These are phyloP conservation scores for Boulengeromyrus knoepffleri DNA, from an alignment of 2,113 vertebrate genomes.

Conservation along the genomic window DNA sequence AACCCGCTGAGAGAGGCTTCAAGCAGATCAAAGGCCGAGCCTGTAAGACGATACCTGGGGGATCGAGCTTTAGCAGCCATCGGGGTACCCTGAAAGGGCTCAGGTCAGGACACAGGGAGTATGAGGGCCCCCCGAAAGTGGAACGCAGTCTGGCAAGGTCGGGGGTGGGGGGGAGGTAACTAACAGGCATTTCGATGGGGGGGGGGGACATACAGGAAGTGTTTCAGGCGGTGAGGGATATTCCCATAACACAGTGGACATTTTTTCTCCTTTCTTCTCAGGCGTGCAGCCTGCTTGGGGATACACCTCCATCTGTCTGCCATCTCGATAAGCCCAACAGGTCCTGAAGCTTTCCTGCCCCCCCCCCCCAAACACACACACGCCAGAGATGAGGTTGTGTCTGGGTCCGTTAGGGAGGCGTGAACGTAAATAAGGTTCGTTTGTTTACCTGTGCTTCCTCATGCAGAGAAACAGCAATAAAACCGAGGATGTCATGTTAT, in stretches of 20 bases:
- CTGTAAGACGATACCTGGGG: constrained; percentile 80
- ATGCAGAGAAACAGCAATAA: background rate
- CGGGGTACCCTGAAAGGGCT: constrained; percentile 78
- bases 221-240: constrained; percentile 54
- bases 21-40: constrained; percentile 77
- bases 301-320: constrained; percentile 49
- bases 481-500: background rate
- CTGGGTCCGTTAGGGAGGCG: background rate
- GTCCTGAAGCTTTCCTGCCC: constrained; percentile 31
- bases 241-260: constrained; percentile 42
- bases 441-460: background rate
- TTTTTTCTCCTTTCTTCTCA: constrained; percentile 33
- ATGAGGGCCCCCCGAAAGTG: constrained; percentile 73
- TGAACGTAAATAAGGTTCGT: background rate
- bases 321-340: constrained; percentile 37
- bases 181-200: constrained; percentile 53
- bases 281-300: constrained; percentile 18
- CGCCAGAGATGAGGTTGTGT: constrained; percentile 35
- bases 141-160: constrained; percentile 66
- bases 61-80: constrained; percentile 79
- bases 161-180: constrained; percentile 47
- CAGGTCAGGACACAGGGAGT: constrained; percentile 68
- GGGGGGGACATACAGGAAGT: constrained; percentile 50
- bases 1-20: constrained; percentile 51
- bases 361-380: background rate